Percentiles rank a stretch among this genome's conserved stretches.
Evolutionary conservation across 1,140 invertebrate species (phyloP).

Genomic region (Lepidurus apus): DNA sequence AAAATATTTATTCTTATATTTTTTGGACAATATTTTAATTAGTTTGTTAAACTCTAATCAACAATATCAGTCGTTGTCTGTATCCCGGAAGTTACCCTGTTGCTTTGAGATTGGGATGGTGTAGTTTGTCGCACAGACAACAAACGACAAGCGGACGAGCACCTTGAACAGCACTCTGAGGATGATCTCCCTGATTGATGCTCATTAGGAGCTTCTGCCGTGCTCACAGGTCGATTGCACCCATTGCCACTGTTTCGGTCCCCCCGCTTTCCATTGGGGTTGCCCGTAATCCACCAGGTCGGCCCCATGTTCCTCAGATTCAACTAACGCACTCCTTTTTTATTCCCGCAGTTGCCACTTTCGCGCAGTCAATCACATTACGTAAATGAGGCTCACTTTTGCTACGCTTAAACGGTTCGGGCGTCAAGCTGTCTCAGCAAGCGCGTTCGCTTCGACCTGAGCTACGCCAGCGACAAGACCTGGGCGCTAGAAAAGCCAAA

Average conservation of each 20-base stretch:
- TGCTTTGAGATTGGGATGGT: background rate
- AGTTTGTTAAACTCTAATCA: too few species aligned
- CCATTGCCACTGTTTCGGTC: conserved; percentile 1
- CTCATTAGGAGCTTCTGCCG: background rate
- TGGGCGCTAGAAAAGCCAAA: background rate
- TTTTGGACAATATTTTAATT: too few species aligned
- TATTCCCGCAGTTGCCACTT: background rate
- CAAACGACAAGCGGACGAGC: background rate
- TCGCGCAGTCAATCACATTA: background rate
- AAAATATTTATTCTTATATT: too few species aligned
- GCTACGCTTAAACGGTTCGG: background rate
- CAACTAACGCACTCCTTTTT: background rate
- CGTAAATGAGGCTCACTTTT: background rate
- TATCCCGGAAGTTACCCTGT: background rate
- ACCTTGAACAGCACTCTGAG: conserved; percentile 3
- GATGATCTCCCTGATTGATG: background rate
- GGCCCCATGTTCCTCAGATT: background rate
- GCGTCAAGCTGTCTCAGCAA: background rate
- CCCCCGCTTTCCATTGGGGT: background rate
- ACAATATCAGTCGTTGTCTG: background rate
- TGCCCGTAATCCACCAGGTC: background rate
- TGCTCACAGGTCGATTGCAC: conserved; percentile 5
- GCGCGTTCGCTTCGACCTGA: background rate
- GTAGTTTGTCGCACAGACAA: background rate
- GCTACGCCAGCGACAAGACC: background rate